Base-by-base conservation (phyloP, 2,888 invertebrate genomes). In the Synergus umbraculus region DNA sequence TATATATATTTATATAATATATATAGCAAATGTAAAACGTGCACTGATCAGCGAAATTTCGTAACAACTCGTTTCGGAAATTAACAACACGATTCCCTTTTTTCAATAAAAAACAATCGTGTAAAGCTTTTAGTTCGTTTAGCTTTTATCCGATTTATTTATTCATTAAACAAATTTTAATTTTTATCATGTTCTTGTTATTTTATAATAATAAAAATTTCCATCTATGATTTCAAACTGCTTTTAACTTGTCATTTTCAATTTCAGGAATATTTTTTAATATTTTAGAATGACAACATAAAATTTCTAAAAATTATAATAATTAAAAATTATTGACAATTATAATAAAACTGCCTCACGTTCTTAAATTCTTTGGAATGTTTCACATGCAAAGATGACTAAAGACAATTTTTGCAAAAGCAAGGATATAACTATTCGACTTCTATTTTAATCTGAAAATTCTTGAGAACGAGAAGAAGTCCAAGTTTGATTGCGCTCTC, bases 401-500 rank as follows among this genome's bases (percentile, higher is more conserved):
- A 37, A 65, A 65, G 41, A 37, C 41, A 65, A 8, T n/a, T 65
- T 65, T 65, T 65, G 22, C 1, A 66, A 12, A 44, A 44, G 22
- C 5, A 43, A 44, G 18, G 12, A 18, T n/a, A 44, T 9, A 67
- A 67, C 12, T 44, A 67, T n/a, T 44, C 44, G 12, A 43, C n/a
- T 73, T 73, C n/a, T 15, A 54, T 73, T 54, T 73, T n/a, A 54
- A 73, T 49, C 49, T 73, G 9, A 44, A 69, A 69, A 49, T 15
- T 67, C 29, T 15, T 69, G 69, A 18, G 29, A 49, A 83, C 81
- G 78, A 85, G 85, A 88, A 86, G 87, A 88, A 88, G 85, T 85
- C 86, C 83, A 86, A 87, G 86, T 87, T 87, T 86, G 87, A 87
- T 87, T 87, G 88, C 88, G 82, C 84, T 85, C 81, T 82, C 84